phyloP scores from a whole-genome alignment of 2,797 vertebrate genomes.

The Xenops minutus region DNA sequence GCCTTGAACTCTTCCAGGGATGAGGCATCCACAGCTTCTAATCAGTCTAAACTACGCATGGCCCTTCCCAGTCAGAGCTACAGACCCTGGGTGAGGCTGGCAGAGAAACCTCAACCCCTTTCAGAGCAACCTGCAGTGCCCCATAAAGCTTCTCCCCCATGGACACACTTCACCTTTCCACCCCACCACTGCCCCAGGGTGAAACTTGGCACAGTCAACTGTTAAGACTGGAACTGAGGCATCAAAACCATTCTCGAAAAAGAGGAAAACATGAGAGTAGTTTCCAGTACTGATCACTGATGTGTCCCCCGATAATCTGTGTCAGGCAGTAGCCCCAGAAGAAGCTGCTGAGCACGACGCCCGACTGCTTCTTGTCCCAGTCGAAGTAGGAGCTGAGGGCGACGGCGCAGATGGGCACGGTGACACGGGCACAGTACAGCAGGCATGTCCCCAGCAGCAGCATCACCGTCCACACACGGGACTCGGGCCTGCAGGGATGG shows the following conservation, averaged over 20 bases:
- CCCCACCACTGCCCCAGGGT: neutral
- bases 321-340: slow-evolving; percentile 99
- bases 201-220: neutral
- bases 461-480: slow-evolving; percentile 85
- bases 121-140: neutral
- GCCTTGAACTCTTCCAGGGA: neutral
- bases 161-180: neutral
- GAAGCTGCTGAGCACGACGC: slow-evolving; percentile 93
- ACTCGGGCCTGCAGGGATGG: slow-evolving; percentile 76
- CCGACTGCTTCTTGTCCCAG: slow-evolving; percentile 93
- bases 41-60: neutral
- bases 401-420: slow-evolving; percentile 88
- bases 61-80: neutral
- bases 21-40: neutral
- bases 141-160: neutral
- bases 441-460: slow-evolving; percentile 92
- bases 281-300: slow-evolving; percentile 82
- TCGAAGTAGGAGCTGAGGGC: slow-evolving; percentile 87
- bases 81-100: neutral
- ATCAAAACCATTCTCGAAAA: neutral
- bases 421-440: slow-evolving; percentile 90
- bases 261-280: neutral
- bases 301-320: slow-evolving; percentile 91
- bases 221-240: too few relatives aligned
- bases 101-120: neutral